Evolutionary conservation across 2,113 vertebrate species (phyloP).

Genomic region (Embiotoca jacksoni): DNA sequence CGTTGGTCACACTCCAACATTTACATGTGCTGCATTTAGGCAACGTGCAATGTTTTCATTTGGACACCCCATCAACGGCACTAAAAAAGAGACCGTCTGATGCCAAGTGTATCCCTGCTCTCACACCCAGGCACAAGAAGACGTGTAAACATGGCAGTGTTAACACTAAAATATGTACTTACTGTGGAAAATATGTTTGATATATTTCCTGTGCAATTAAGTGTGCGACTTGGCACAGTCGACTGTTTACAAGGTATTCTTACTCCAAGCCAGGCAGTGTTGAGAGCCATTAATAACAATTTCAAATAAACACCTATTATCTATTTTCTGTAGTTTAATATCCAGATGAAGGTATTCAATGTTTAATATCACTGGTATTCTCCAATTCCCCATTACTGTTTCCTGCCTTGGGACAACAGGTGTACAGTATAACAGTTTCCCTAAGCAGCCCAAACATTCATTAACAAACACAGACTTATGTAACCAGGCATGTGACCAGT

Average conservation of each 20-base stretch:
- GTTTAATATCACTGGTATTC: neutral
- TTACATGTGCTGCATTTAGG: slow-evolving; percentile 42
- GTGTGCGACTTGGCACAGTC: neutral
- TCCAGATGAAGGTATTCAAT: neutral
- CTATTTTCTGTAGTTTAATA: slow-evolving; percentile 1
- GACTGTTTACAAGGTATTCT: neutral
- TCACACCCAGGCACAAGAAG: slow-evolving; percentile 13
- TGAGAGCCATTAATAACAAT: neutral
- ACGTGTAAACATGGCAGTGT: slow-evolving; percentile 37
- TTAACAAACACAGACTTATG: slow-evolving; percentile 38
- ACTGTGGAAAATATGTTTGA: neutral
- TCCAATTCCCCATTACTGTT: neutral
- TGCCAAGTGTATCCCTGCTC: neutral
- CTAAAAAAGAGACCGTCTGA: slow-evolving; percentile 1
- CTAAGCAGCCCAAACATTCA: slow-evolving; percentile 25
- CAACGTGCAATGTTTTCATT: slow-evolving; percentile 53
- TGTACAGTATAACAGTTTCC: slow-evolving; percentile 3
- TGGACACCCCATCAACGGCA: slow-evolving; percentile 15
- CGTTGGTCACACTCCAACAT: slow-evolving; percentile 36
- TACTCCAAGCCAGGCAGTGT: neutral
- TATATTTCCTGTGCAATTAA: neutral
- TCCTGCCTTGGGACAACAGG: slow-evolving; percentile 7
- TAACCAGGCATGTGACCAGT: slow-evolving; percentile 36
- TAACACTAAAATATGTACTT: slow-evolving; percentile 21
- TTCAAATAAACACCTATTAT: neutral